Evolutionary conservation across 2,797 vertebrate genomes (phyloP).

Genomic region (Sarcoramphus papa): DNA sequence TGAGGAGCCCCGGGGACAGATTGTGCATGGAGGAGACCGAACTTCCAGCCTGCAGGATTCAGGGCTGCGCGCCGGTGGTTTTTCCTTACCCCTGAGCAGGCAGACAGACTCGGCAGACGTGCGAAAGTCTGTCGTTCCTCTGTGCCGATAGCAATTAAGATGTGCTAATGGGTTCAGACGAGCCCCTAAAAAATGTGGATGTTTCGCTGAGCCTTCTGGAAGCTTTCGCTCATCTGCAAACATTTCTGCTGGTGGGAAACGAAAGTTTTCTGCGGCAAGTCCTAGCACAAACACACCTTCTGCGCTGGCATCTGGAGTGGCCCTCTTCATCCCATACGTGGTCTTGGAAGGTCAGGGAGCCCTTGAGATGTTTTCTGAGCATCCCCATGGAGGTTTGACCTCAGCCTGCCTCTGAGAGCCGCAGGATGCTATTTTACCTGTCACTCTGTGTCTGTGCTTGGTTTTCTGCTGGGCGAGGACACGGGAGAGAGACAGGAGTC

Average conservation of each 20-base stretch:
- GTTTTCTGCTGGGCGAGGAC: background rate
- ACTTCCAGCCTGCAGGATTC: background rate
- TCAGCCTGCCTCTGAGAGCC: background rate
- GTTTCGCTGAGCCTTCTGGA: slow-evolving; percentile 52
- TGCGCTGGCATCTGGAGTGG: background rate
- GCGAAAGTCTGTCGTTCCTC: slow-evolving; percentile 17
- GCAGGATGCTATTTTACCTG: background rate
- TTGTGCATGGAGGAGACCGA: background rate
- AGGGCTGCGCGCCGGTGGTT: background rate
- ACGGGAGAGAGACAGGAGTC: accelerated
- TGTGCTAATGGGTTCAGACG: slow-evolving; percentile 17
- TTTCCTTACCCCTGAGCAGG: background rate
- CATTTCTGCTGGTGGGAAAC: background rate
- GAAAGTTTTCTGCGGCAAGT: accelerated
- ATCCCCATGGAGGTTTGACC: accelerated
- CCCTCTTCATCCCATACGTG: accelerated
- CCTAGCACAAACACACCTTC: background rate
- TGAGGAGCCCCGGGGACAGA: slow-evolving; percentile 16
- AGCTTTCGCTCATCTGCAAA: slow-evolving; percentile 34
- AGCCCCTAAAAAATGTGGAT: slow-evolving; percentile 39
- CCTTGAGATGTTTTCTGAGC: background rate
- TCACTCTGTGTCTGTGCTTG: background rate
- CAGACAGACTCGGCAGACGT: slow-evolving; percentile 17
- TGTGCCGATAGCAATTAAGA: slow-evolving; percentile 14
- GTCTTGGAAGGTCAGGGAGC: background rate